Percentiles rank a stretch among this genome's conserved stretches.
Conservation (phyloP, 2,797 vertebrate species). For the Coreius guichenoti region DNA sequence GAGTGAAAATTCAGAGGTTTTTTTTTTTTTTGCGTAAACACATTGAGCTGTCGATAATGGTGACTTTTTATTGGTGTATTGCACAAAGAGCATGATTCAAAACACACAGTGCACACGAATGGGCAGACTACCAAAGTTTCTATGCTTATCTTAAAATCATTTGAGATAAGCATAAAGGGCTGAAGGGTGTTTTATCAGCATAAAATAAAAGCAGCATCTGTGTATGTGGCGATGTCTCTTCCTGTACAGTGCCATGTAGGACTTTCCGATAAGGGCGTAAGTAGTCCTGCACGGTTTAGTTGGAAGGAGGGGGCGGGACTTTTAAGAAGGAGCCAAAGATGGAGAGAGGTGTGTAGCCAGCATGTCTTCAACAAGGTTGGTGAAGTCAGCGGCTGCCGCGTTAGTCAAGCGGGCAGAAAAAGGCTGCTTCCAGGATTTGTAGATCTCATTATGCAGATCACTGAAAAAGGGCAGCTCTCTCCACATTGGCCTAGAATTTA, state of each 20-base stretch:
- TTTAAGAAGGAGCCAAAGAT: neutral
- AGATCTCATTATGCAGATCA: too few relatives aligned
- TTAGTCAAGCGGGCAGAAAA: too few relatives aligned
- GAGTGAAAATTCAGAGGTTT: neutral
- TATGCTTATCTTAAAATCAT: neutral
- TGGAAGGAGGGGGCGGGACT: neutral
- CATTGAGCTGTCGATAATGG: neutral
- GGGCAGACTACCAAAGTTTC: neutral
- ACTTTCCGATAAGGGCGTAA: neutral
- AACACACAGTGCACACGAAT: neutral
- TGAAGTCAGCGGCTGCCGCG: too few relatives aligned
- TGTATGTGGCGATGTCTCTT: neutral
- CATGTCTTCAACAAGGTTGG: too few relatives aligned
- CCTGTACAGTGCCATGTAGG: neutral
- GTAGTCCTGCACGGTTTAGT: neutral
- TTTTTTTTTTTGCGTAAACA: constrained; percentile 6
- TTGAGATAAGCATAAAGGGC: too few relatives aligned
- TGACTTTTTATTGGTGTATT: neutral
- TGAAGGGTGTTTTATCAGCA: neutral
- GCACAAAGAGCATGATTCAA: constrained; percentile 20
- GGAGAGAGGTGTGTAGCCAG: neutral
- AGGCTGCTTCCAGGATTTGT: too few relatives aligned
- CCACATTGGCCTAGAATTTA: too few relatives aligned
- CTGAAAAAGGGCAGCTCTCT: too few relatives aligned
- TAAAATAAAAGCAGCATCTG: neutral